Base-by-base conservation (phyloP, 2,797 vertebrate species). In the Pterois miles region DNA sequence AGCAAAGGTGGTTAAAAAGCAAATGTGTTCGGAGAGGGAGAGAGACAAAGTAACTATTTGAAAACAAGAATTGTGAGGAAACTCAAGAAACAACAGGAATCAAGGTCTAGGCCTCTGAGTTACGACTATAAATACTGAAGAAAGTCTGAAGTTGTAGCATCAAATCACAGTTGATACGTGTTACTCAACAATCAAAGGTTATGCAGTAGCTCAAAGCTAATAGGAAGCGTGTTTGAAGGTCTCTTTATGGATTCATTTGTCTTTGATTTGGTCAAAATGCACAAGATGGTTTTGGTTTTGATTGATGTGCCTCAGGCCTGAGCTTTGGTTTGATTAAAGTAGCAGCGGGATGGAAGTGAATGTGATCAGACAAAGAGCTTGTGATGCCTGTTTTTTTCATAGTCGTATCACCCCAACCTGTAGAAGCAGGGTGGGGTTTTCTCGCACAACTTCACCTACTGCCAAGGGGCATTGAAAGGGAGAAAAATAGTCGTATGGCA, bases 241-340 rank as follows among this genome's bases (percentile, higher is more conserved):
- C 12, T 60, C 1, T 34, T 73, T 52, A 33, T 63, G 60, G 9
- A 8, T 76, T 74, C 53, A 31, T 72, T 71, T 65, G 18, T 60
- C n/a, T 40, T 20, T 66, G 31, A 74, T 57, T 86, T 71, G 14
- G 11, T 33, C 8, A 70, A 60, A 74, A 66, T 57, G 10, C 25
- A 67, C 7, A 65, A 50, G 12, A 12, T 46, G 8, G 0, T 7
- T 74, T 54, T 54, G 34, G 10, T 54, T 27, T 58, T 67, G 36
- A 59, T 31, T 69, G 36, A 60, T 54, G 27, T 38, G 14, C 63
- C 25, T 68, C 20, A 25, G 5, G 29, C 8, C 52, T 59, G 13
- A 59, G 14, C 29, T 40, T 22, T 72, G 27, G 5, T 69, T 74
- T 71, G 27, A 71, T 71, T 48, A 59, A 48, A 43, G 40, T 16